Evolutionary conservation across 35 echinoderm and acorn worm species (phyloP).

Genomic region (Holothuria glaberrima): DNA sequence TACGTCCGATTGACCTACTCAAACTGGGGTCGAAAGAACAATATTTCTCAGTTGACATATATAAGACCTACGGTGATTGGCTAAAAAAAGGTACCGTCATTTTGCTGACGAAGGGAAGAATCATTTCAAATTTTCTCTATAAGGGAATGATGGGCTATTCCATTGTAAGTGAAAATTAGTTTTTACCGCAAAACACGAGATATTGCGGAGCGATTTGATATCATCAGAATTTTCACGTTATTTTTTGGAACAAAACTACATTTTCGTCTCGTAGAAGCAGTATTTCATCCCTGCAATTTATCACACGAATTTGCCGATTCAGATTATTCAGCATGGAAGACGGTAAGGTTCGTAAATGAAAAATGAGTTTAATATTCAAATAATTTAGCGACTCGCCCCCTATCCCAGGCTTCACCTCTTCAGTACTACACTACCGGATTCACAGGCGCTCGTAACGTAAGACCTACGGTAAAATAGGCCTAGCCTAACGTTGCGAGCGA

Average conservation of each 20-base stretch:
- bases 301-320: too few relatives aligned
- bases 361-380: not conserved
- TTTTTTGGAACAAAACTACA: too few relatives aligned
- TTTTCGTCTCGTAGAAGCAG: too few relatives aligned
- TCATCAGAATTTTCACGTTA: too few relatives aligned
- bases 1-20: not conserved
- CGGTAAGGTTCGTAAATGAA: slow-evolving; percentile 22
- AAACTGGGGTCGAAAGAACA: not conserved
- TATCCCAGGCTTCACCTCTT: too few relatives aligned
- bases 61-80: slow-evolving; percentile 21
- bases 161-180: not conserved
- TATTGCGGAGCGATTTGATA: too few relatives aligned
- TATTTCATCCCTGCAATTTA: too few relatives aligned
- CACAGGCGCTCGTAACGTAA: too few relatives aligned
- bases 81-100: not conserved
- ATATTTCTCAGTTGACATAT: slow-evolving; percentile 16
- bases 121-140: not conserved
- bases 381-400: too few relatives aligned
- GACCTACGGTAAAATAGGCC: too few relatives aligned
- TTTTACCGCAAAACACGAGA: not conserved
- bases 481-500: too few relatives aligned
- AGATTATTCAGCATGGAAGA: not conserved
- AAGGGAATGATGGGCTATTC: not conserved
- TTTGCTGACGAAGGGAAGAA: slow-evolving; percentile 7
- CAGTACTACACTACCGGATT: too few relatives aligned